These are phyloP conservation scores for Philaethria dido DNA, from an alignment of 2,888 invertebrate species.

Conservation along the genomic window DNA sequence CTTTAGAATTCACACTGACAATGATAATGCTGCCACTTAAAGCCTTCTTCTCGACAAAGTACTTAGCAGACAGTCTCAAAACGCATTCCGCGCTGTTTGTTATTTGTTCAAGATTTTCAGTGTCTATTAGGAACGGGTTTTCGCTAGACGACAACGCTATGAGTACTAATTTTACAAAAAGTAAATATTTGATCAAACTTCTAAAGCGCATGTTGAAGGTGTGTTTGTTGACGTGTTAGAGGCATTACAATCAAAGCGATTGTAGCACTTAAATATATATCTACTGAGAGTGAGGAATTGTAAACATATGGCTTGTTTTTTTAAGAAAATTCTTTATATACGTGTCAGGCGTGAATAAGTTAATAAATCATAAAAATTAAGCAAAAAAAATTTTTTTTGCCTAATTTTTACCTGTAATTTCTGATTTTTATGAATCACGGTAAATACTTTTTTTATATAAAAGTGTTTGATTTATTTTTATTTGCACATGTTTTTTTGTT, in stretches of 20 bases:
- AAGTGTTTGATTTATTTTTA: too few relatives aligned
- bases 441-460: too few relatives aligned
- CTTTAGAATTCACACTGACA: slow-evolving; percentile 76
- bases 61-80: slow-evolving; percentile 80
- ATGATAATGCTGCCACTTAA: slow-evolving; percentile 80
- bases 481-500: too few relatives aligned
- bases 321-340: not conserved
- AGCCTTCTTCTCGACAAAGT: slow-evolving; percentile 79
- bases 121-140: slow-evolving; percentile 67
- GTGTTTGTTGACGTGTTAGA: slow-evolving; percentile 5
- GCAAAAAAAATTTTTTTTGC: too few relatives aligned
- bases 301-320: slow-evolving; percentile 7
- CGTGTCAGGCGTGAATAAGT: too few relatives aligned
- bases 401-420: too few relatives aligned
- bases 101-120: slow-evolving; percentile 66
- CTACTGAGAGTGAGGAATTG: slow-evolving; percentile 8
- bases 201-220: slow-evolving; percentile 29
- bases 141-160: slow-evolving; percentile 57
- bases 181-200: slow-evolving; percentile 18
- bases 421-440: too few relatives aligned
- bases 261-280: slow-evolving; percentile 20
- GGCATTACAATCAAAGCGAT: slow-evolving; percentile 15
- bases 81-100: slow-evolving; percentile 77
- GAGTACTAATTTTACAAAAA: slow-evolving; percentile 50
- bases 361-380: too few relatives aligned